Conservation (phyloP, 1,140 invertebrate genomes). For the Drosophila oshimai region DNA sequence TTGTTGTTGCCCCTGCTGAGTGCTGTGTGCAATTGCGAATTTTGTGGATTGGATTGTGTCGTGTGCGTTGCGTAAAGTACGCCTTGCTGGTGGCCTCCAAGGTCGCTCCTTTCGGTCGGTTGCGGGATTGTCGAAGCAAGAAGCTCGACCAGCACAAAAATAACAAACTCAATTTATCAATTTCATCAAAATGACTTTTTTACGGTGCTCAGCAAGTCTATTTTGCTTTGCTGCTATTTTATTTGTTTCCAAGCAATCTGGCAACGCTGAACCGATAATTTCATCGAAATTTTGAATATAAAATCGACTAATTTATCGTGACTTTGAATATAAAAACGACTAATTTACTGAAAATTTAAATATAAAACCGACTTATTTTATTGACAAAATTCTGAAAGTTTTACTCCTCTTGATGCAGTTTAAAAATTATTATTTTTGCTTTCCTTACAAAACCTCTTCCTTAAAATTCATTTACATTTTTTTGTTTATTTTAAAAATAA, state of each 20-base stretch:
- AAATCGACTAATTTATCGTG: too few species aligned
- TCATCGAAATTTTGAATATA: slow-evolving; percentile 14
- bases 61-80: slow-evolving; percentile 41
- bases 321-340: too few species aligned
- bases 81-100: slow-evolving; percentile 7
- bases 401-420: too few species aligned
- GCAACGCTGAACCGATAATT: too few species aligned
- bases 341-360: too few species aligned
- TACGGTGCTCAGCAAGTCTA: slow-evolving; percentile 21
- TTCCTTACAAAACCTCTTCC: too few species aligned
- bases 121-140: background rate
- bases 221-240: slow-evolving; percentile 9
- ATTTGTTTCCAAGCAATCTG: too few species aligned
- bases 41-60: background rate
- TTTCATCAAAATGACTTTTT: slow-evolving; percentile 45
- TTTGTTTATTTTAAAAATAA: too few species aligned
- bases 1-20: slow-evolving; percentile 11
- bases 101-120: slow-evolving; percentile 5
- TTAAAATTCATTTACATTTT: too few species aligned
- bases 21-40: slow-evolving; percentile 21
- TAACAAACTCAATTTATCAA: slow-evolving; percentile 38
- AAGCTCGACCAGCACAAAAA: slow-evolving; percentile 37
- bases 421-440: too few species aligned
- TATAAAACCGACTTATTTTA: too few species aligned
- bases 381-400: too few species aligned